These are phyloP conservation scores for Zeugodacus cucurbitae DNA, from an alignment of 1,140 invertebrate genomes.

Conservation along the genomic window DNA sequence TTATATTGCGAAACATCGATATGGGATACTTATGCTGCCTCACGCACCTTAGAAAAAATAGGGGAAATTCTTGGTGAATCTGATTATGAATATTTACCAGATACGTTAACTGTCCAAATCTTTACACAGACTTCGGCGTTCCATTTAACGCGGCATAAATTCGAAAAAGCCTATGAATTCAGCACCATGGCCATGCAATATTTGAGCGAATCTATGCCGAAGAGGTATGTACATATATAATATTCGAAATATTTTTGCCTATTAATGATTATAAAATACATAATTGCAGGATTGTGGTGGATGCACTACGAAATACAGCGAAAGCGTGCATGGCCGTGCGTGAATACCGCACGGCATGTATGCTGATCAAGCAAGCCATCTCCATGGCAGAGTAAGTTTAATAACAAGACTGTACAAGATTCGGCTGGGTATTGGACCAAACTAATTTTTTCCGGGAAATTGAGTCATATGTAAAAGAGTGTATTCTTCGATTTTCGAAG, in stretches of 20 bases:
- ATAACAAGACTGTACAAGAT: too few relatives aligned
- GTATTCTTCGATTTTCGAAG: too few relatives aligned
- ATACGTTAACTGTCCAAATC: constrained; percentile 72
- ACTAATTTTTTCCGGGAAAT: too few relatives aligned
- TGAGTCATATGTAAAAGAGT: too few relatives aligned
- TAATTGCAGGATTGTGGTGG: constrained; percentile 73
- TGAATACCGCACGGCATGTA: constrained; percentile 81
- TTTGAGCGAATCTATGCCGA: constrained; percentile 71
- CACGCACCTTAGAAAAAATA: constrained; percentile 50
- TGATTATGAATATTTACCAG: constrained; percentile 48
- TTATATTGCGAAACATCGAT: constrained; percentile 83
- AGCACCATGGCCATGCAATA: constrained; percentile 77
- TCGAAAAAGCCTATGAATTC: constrained; percentile 80
- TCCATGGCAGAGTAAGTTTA: constrained; percentile 73
- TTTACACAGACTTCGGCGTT: constrained; percentile 84
- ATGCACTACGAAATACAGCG: constrained; percentile 84
- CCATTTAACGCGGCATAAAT: constrained; percentile 84
- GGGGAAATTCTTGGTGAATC: constrained; percentile 46
- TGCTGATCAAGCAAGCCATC: constrained; percentile 85
- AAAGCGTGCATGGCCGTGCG: constrained; percentile 89
- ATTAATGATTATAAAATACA: too few relatives aligned
- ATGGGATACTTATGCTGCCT: constrained; percentile 78
- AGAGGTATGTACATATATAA: constrained; percentile 63
- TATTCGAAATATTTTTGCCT: too few relatives aligned
- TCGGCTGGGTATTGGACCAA: too few relatives aligned